phyloP scores from a whole-genome alignment of 2,797 vertebrate species.

The Premnoplex brunnescens region DNA sequence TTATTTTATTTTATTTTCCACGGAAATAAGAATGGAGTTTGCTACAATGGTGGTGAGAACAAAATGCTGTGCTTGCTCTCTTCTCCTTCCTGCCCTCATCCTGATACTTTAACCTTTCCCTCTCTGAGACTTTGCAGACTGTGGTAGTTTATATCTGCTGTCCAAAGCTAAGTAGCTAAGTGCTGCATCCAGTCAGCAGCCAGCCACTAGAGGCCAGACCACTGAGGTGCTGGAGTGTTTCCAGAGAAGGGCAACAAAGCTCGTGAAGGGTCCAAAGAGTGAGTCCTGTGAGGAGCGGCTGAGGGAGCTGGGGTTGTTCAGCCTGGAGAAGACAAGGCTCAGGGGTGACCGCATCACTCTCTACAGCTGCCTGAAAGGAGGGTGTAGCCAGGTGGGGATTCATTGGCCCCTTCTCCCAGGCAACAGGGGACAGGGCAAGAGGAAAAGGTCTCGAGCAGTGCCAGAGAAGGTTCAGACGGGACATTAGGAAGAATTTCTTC shows the following conservation, averaged over 20 bases:
- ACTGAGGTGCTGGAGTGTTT: neutral
- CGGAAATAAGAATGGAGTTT: neutral
- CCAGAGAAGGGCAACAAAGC: rapidly evolving
- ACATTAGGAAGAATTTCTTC: neutral
- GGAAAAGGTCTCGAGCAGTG: neutral
- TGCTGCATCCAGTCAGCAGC: neutral
- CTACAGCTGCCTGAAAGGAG: neutral
- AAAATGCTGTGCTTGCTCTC: neutral
- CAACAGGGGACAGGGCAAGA: neutral
- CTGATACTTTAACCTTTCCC: neutral
- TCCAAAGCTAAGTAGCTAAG: neutral
- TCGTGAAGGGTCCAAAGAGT: neutral
- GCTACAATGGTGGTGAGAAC: neutral
- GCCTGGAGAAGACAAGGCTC: neutral
- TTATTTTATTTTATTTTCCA: neutral
- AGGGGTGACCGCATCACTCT: rapidly evolving
- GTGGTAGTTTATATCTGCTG: neutral
- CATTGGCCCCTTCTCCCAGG: neutral
- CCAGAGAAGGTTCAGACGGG: neutral
- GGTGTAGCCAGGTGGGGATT: neutral
- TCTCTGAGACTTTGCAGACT: neutral
- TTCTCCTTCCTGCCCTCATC: neutral
- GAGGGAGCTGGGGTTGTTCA: neutral
- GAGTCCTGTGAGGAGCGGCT: rapidly evolving
- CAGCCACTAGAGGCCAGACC: neutral